These are phyloP conservation scores for Danio choprae DNA, from an alignment of 2,797 vertebrate genomes.

Conservation along the genomic window DNA sequence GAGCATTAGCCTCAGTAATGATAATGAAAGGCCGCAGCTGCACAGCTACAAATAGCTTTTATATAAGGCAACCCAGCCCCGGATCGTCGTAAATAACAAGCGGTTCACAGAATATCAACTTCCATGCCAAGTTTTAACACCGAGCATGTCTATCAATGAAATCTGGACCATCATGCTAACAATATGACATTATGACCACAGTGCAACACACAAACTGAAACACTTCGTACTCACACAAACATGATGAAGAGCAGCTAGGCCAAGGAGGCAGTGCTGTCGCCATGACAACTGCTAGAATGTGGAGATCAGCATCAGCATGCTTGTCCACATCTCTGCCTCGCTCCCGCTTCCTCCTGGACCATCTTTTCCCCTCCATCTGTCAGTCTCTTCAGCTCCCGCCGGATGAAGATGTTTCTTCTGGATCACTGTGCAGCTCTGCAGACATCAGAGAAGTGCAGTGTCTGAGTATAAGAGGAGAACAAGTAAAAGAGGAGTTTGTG, in stretches of 20 bases:
- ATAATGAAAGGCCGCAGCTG: slow-evolving; percentile 44
- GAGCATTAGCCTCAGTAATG: slow-evolving; percentile 27
- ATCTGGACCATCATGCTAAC: background rate
- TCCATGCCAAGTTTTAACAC: slow-evolving; percentile 7
- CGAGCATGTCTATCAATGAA: slow-evolving; percentile 21
- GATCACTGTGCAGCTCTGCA: slow-evolving; percentile 26
- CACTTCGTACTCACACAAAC: slow-evolving; percentile 28
- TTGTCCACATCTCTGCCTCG: slow-evolving; percentile 55
- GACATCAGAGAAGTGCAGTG: slow-evolving; percentile 17
- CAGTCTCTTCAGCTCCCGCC: slow-evolving; percentile 36
- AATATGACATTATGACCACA: background rate
- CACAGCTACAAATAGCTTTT: slow-evolving; percentile 40
- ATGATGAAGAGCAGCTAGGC: slow-evolving; percentile 43
- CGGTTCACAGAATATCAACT: slow-evolving; percentile 6
- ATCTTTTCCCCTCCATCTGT: slow-evolving; percentile 27
- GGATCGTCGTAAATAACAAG: slow-evolving; percentile 30
- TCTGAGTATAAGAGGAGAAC: slow-evolving; percentile 1
- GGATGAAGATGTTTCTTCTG: slow-evolving; percentile 42
- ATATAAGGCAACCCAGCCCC: slow-evolving; percentile 16
- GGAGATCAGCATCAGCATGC: slow-evolving; percentile 64
- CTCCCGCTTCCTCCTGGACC: slow-evolving; percentile 27
- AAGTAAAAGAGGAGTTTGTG: slow-evolving; percentile 2
- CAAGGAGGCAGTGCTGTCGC: slow-evolving; percentile 63
- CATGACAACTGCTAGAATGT: slow-evolving; percentile 67
- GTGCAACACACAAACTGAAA: slow-evolving; percentile 6